phyloP scores from a whole-genome alignment of 2,113 vertebrate genomes.

The Physeter macrocephalus region DNA sequence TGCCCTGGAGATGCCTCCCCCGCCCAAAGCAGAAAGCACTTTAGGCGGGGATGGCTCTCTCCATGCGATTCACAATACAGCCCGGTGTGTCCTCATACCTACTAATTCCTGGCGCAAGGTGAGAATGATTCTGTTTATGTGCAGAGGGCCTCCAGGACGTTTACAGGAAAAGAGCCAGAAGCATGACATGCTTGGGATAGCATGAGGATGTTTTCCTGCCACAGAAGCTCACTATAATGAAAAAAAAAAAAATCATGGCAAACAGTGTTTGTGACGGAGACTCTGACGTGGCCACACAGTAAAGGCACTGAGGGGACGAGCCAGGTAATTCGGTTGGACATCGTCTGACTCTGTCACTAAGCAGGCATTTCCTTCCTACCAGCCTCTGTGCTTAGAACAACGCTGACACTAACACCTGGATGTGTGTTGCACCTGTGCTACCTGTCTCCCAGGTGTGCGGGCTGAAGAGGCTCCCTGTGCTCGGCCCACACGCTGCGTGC shows the following conservation, averaged over 20 bases:
- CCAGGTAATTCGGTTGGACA: background rate
- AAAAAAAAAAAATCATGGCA: rapidly evolving
- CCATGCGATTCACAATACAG: rapidly evolving
- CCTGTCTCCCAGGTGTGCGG: background rate
- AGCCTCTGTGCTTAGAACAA: no score
- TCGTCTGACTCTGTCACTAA: rapidly evolving
- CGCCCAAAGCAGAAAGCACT: background rate
- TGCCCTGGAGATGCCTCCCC: background rate
- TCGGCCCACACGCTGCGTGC: rapidly evolving
- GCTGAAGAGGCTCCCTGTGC: background rate
- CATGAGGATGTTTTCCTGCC: background rate
- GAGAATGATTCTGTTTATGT: background rate
- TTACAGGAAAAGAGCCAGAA: background rate
- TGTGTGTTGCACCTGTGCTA: rapidly evolving
- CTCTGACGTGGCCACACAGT: background rate
- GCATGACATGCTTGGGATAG: background rate
- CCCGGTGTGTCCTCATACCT: background rate
- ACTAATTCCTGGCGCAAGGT: background rate
- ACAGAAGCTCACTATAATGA: background rate
- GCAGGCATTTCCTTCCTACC: background rate
- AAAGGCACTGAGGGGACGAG: rapidly evolving
- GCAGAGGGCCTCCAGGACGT: background rate
- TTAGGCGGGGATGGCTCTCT: rapidly evolving
- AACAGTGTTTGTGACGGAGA: background rate
- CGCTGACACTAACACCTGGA: rapidly evolving